Conservation (phyloP, 2,888 invertebrate species). For the Vandiemenella viatica region DNA sequence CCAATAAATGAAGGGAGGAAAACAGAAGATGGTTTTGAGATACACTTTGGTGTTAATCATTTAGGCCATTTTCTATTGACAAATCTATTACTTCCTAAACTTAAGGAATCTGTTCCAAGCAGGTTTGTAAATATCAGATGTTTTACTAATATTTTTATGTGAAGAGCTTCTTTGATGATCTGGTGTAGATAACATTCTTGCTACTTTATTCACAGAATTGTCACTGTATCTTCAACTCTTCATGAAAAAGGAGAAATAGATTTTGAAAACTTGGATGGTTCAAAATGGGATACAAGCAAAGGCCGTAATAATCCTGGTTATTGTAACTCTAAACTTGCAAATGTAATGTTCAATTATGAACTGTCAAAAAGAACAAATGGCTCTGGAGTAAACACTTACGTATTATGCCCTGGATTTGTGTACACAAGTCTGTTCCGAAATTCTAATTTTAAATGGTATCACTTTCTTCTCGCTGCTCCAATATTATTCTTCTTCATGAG, state of each 20-base stretch:
- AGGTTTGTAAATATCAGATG: constrained; percentile 30
- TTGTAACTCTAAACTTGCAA: constrained; percentile 62
- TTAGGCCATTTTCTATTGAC: constrained; percentile 78
- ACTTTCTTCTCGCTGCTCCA: constrained; percentile 53
- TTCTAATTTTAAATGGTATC: constrained; percentile 47
- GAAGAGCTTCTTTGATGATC: too few relatives aligned
- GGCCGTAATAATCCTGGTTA: constrained; percentile 43
- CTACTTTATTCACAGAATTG: constrained; percentile 40
- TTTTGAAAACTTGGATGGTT: constrained; percentile 49
- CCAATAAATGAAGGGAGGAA: constrained; percentile 39
- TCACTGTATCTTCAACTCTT: constrained; percentile 54
- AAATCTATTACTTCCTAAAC: constrained; percentile 49
- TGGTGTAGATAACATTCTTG: too few relatives aligned
- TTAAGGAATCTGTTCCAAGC: constrained; percentile 48
- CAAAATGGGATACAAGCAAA: constrained; percentile 31
- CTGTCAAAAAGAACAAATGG: constrained; percentile 40
- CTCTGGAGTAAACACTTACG: constrained; percentile 45
- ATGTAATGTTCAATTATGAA: constrained; percentile 52
- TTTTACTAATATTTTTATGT: background rate
- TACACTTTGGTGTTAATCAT: constrained; percentile 70
- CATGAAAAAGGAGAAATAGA: constrained; percentile 52
- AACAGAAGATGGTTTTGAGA: constrained; percentile 61
- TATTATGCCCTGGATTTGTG: constrained; percentile 66
- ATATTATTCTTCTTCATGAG: constrained; percentile 55
- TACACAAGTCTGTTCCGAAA: constrained; percentile 60